phyloP scores from a whole-genome alignment of 2,888 invertebrate species.

The Andrena bicolor region DNA sequence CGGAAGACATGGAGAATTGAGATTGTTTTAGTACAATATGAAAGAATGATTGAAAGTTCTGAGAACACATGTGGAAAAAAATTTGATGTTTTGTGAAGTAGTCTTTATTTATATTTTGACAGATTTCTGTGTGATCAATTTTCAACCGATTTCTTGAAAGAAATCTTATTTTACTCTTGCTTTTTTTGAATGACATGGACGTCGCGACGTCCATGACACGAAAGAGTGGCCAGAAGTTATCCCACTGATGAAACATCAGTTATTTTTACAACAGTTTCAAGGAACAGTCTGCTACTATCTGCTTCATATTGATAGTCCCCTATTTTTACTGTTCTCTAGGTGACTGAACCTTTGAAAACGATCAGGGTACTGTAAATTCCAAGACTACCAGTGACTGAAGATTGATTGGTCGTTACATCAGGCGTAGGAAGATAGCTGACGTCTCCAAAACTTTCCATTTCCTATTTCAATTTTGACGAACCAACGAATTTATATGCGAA shows the following conservation, averaged over 20 bases:
- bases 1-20: neutral
- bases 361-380: neutral
- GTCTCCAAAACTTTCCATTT: neutral
- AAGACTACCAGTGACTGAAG: neutral
- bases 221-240: constrained; percentile 33
- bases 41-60: too few species aligned
- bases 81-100: too few species aligned
- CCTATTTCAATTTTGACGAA: neutral
- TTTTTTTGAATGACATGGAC: neutral
- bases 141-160: neutral
- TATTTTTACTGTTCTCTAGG: constrained; percentile 51
- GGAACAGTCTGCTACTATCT: constrained; percentile 43
- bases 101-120: neutral
- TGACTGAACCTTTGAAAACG: constrained; percentile 48
- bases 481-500: neutral
- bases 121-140: neutral
- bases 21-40: too few species aligned
- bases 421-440: neutral
- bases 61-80: too few species aligned
- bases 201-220: constrained; percentile 31
- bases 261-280: constrained; percentile 51
- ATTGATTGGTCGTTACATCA: neutral
- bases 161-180: neutral
- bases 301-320: constrained; percentile 47
- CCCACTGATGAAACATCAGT: constrained; percentile 44